phyloP scores from a whole-genome alignment of 2,888 invertebrate genomes.

The Phanerotoma sp. region DNA sequence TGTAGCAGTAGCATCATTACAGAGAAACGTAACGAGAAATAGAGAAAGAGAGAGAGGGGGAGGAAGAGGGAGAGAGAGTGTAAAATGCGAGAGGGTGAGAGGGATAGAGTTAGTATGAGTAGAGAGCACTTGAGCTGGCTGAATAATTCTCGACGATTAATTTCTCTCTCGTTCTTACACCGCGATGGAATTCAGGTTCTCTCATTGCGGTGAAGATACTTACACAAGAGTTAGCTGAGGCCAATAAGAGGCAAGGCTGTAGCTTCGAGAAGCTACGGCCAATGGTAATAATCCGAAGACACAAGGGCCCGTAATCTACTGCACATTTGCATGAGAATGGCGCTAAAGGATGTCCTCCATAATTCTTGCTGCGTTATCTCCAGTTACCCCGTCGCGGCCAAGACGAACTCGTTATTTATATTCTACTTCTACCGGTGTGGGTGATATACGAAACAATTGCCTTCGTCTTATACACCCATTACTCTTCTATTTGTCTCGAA shows the following conservation, averaged over 20 bases:
- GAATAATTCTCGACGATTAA: slow-evolving; percentile 35
- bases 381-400: slow-evolving; percentile 28
- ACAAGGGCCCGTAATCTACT: slow-evolving; percentile 50
- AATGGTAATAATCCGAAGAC: slow-evolving; percentile 49
- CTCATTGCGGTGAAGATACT: slow-evolving; percentile 14
- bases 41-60: too few species aligned
- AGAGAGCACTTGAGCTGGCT: slow-evolving; percentile 15
- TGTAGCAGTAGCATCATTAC: too few species aligned
- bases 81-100: too few species aligned
- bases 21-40: background rate
- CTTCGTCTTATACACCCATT: background rate
- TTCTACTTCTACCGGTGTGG: slow-evolving; percentile 27
- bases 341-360: slow-evolving; percentile 51
- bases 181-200: slow-evolving; percentile 33
- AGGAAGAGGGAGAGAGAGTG: too few species aligned
- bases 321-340: slow-evolving; percentile 52
- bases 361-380: slow-evolving; percentile 49
- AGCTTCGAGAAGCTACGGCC: slow-evolving; percentile 39
- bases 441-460: slow-evolving; percentile 1
- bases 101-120: slow-evolving; percentile 8
- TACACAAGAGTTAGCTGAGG: slow-evolving; percentile 4
- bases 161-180: slow-evolving; percentile 33
- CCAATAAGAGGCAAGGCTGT: slow-evolving; percentile 22
- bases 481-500: background rate
- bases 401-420: slow-evolving; percentile 39